phyloP scores from a whole-genome alignment of 2,113 vertebrate genomes.

The Passer montanus region DNA sequence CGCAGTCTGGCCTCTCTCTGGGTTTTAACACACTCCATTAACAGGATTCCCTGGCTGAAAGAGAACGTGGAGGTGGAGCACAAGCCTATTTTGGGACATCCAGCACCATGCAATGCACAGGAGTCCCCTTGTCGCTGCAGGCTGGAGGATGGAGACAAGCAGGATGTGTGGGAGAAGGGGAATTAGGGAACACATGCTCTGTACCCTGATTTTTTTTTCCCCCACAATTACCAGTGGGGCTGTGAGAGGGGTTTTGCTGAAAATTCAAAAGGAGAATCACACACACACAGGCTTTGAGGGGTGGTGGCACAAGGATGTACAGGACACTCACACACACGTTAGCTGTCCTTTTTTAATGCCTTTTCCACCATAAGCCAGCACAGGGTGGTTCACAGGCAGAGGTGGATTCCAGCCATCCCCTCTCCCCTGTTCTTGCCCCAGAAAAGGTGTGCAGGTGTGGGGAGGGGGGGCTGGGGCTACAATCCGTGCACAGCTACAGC shows the following conservation, averaged over 20 bases:
- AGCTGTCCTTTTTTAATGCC: neutral
- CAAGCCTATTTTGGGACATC: constrained; percentile 1
- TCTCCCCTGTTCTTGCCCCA: neutral
- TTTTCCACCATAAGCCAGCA: neutral
- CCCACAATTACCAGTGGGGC: neutral
- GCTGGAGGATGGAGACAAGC: neutral
- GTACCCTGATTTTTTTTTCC: too few species aligned
- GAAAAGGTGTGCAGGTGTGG: neutral
- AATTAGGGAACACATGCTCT: neutral
- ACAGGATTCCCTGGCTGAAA: neutral
- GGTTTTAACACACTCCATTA: constrained; percentile 24
- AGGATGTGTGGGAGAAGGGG: neutral
- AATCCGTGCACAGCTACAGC: neutral
- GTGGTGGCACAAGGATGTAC: neutral
- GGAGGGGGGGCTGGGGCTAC: neutral
- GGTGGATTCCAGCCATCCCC: neutral
- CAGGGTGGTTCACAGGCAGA: neutral
- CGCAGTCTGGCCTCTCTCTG: neutral
- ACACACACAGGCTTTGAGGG: neutral
- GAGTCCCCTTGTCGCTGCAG: neutral
- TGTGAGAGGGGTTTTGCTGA: neutral
- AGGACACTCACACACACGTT: neutral
- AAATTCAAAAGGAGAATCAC: neutral
- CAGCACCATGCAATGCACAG: accelerated
- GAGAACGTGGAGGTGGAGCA: neutral